Evolutionary conservation across 2,888 invertebrate genomes (phyloP).

Genomic region (Tuberolachnus salignus): DNA sequence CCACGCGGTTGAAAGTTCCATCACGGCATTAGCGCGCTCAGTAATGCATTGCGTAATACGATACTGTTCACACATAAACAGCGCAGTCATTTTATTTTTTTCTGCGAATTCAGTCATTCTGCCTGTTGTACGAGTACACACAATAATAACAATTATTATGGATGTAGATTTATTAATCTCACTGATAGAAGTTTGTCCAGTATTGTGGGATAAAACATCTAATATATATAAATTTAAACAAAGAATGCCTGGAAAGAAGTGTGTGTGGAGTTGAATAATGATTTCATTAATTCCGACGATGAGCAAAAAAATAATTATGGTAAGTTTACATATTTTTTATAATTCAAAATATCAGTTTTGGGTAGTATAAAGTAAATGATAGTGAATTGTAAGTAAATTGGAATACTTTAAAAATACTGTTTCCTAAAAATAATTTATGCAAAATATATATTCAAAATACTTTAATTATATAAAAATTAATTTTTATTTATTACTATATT

Average conservation of each 20-base stretch:
- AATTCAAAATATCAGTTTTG: conserved; percentile 16
- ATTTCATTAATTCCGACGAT: conserved; percentile 36
- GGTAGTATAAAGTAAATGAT: not conserved
- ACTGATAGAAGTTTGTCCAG: conserved; percentile 29
- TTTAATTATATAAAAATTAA: too few relatives aligned
- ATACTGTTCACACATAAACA: conserved; percentile 22
- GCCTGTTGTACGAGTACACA: conserved; percentile 1
- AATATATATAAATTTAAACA: conserved; percentile 31
- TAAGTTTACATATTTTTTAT: conserved; percentile 30
- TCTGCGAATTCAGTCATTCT: conserved; percentile 4
- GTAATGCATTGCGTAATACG: not conserved
- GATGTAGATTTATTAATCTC: conserved; percentile 34
- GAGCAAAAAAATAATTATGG: conserved; percentile 32
- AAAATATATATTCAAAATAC: too few relatives aligned
- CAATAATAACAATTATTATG: conserved; percentile 17
- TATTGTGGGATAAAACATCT: conserved; percentile 44
- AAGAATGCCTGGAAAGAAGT: conserved; percentile 43
- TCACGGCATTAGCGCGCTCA: not conserved
- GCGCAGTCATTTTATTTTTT: conserved; percentile 34
- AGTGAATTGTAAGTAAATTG: too few relatives aligned
- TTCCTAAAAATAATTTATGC: too few relatives aligned
- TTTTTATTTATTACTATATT: too few relatives aligned
- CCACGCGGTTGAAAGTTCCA: not conserved
- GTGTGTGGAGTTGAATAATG: conserved; percentile 26
- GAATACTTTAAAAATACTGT: too few relatives aligned